Conservation (phyloP, 1,140 invertebrate species). For the Drosophila hydei region DNA sequence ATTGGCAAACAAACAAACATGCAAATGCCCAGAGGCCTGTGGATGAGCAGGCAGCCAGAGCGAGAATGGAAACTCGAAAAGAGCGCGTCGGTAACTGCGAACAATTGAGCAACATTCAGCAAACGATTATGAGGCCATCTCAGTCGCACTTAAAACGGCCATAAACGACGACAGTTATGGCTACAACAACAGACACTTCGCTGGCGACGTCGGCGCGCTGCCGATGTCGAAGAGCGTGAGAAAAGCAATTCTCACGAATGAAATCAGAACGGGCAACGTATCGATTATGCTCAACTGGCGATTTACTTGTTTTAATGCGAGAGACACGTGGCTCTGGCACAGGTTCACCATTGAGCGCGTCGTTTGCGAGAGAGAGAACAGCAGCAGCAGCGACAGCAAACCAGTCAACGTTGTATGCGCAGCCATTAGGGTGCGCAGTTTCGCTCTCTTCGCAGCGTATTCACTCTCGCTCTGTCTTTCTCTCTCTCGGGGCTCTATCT, state of each 20-base stretch:
- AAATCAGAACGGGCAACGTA: conserved; percentile 70
- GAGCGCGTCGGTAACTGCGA: conserved; percentile 46
- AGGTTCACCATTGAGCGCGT: conserved; percentile 24
- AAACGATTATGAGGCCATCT: conserved; percentile 84
- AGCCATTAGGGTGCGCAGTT: conserved; percentile 71
- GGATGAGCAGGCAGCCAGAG: not conserved
- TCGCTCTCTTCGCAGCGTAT: conserved; percentile 34
- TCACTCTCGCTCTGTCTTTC: conserved; percentile 27
- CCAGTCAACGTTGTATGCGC: conserved; percentile 51
- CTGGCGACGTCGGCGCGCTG: conserved; percentile 46
- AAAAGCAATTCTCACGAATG: conserved; percentile 79
- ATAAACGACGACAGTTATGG: conserved; percentile 83
- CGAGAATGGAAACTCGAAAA: conserved; percentile 29
- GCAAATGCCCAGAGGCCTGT: conserved; percentile 31
- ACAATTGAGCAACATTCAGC: conserved; percentile 79
- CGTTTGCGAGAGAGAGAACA: conserved; percentile 26
- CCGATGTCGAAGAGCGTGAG: conserved; percentile 71
- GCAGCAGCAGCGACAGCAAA: conserved; percentile 20
- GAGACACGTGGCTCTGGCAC: conserved; percentile 71
- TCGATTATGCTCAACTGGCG: conserved; percentile 79
- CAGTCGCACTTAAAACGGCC: conserved; percentile 83
- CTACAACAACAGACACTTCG: conserved; percentile 49
- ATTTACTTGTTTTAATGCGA: conserved; percentile 77
- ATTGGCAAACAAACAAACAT: conserved; percentile 46
- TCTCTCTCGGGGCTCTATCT: conserved; percentile 22